These are phyloP conservation scores for Chelonus insularis DNA, from an alignment of 1,140 invertebrate species.

Conservation along the genomic window DNA sequence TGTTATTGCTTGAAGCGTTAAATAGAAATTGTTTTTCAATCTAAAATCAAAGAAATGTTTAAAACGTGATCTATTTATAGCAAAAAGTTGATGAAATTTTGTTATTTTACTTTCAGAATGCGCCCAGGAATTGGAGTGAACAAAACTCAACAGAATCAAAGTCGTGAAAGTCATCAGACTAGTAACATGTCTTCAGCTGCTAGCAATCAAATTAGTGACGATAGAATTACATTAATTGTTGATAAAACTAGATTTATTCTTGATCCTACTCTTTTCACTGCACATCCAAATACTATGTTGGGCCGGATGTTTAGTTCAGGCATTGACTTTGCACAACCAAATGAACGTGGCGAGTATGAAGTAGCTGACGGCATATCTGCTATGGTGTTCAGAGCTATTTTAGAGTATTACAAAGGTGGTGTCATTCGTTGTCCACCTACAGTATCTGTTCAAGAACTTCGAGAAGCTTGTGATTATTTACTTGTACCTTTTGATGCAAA, in stretches of 20 bases:
- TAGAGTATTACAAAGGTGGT: conserved; percentile 94
- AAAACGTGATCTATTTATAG: no score
- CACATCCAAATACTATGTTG: conserved; percentile 81
- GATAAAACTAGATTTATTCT: conserved; percentile 89
- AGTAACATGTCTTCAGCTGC: conserved; percentile 37
- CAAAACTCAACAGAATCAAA: conserved; percentile 49
- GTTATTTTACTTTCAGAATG: conserved; percentile 43
- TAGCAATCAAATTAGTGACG: conserved; percentile 63
- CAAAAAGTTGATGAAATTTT: no score
- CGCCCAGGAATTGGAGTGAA: conserved; percentile 43
- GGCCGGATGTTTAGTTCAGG: conserved; percentile 97
- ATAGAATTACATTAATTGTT: conserved; percentile 87
- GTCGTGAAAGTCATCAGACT: conserved; percentile 45
- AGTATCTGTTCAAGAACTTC: conserved; percentile 88
- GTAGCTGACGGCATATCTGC: conserved; percentile 98
- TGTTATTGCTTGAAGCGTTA: no score
- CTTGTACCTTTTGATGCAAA: conserved; percentile 96
- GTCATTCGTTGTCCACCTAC: conserved; percentile 82
- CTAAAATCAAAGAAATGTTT: no score
- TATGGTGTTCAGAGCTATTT: conserved; percentile 90
- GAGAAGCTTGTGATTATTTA: conserved; percentile 98
- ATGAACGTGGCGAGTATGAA: conserved; percentile 95
- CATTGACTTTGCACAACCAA: conserved; percentile 89
- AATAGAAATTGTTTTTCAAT: no score
- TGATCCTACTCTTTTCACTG: conserved; percentile 87